Base-by-base conservation (phyloP, 2,888 invertebrate genomes). In the Opisthograptis luteolata region DNA sequence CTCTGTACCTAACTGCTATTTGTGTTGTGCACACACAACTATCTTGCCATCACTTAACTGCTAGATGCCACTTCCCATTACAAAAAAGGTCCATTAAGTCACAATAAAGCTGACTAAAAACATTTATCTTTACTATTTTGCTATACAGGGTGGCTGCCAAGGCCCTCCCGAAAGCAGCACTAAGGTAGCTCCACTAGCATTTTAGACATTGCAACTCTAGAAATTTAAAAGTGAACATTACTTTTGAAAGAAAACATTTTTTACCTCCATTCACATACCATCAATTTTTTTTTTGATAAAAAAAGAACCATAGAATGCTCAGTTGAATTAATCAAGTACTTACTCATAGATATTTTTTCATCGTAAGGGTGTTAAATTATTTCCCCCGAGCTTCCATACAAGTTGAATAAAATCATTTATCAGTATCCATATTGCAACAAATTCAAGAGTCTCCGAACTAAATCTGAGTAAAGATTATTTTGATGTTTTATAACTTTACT, bases 111-210 rank as follows among this genome's bases (percentile, higher is more conserved):
- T 27, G 27, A 37, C 15, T 15, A 17, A 15, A 24, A 25, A 32
- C 14, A 7, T 8, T 42, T 39, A 32, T 42, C 17, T 40, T 24
- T 48, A 25, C 30, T 34, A 48, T 48, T 48, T 53, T 48, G 37
- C 41, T 42, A 41, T 45, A 27, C 45, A 51, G 44, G 40, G 40
- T 41, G 43, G 44, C 44, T 50, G 44, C 50, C 37, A 50, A 44
- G 44, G 44, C 44, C 49, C 32, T 43, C 37, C 49, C 32, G 49
- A 49, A 49, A 49, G 49, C 49, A 45, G 44, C 45, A 46, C 39
- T n/a, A 52, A 39, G 42, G 46, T 51, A 45, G 44, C 30, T 45
- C n/a, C 34, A 45, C 24, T 30, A 45, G 32, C 20, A 41, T 37
- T 41, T 40, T 51, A 41, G 40, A 45, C 35, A 31, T 51, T 51